Base-by-base conservation (phyloP, 2,113 vertebrate species). In the Ciconia boyciana region DNA sequence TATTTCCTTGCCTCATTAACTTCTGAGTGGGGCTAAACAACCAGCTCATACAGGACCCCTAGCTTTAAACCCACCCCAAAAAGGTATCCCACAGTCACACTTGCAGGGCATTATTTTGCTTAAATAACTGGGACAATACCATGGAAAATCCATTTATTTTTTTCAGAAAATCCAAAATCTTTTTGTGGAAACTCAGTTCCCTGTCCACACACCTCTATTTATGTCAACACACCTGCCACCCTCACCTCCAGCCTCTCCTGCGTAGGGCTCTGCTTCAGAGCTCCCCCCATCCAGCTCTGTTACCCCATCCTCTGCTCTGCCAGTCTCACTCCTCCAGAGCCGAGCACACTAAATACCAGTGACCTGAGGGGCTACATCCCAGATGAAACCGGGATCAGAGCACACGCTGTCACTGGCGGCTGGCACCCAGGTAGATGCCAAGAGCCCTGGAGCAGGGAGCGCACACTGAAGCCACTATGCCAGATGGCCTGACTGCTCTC, bases 401-500 rank as follows among this genome's bases (percentile, higher is more conserved):
- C 41, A 14, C 66, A 36, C 13, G 1, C 29, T 52, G 60, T 48
- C 58, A 5, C 51, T 62, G 61, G 57, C 10, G 39, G 39, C 72
- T 72, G 65, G 19, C 0, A 0, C 32, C 41, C 88, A 94, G 76
- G 86, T 70, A 70, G 31, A 8, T 87, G 79, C 78, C 89, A 91
- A 74, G 39, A 75, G 41, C 54, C 57, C 60, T 29, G 70, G 46
- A 92, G 89, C 87, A 74, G 78, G 76, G 77, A 81, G 68, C 4
- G 2, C 60, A 61, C 78, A 43, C 69, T 61, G 80, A 36, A 94
- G 70, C 87, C 89, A 36, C 75, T 36, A 8, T 78, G 88, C 95
- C 95, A 97, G 95, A 87, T 96, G 95, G 94, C 83, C 89, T 85
- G 71, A 43, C 80, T 74, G 93, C 91, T 70, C 95, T 69, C 24